Evolutionary conservation across 2,888 invertebrate species (phyloP), one percentile per base, ranked within the genome.

Genomic region (Pseudococcus longispinus): DNA sequence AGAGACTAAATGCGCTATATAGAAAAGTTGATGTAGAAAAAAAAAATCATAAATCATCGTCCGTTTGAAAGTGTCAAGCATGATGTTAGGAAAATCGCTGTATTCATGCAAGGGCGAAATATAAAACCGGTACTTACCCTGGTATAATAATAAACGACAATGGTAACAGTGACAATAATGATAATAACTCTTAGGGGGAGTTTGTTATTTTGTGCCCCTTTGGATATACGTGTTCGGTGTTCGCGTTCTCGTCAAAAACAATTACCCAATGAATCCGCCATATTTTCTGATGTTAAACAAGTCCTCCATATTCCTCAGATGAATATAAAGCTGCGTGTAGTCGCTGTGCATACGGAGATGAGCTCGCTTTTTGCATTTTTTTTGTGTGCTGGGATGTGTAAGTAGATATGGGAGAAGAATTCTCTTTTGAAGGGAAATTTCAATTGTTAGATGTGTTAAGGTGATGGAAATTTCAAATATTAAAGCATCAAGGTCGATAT

Each of bases 81-180:
- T 51, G 84, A 84, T 84, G 60, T 60, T 60, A 60, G 55, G 84
- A 84, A 84, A 84, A 84, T 84, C 55, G 84, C 55, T 60, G 29
- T 60, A 60, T 60, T 84, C 55, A 18, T 84, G 83, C 83, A 51
- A 84, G 84, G 84, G 84, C 60, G 60, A 84, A 84, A 84, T 84
- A 84, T 84, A 84, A 84, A 84, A 84, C 84, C 84, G 84, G 84
- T 84, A 84, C 84, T 84, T 84, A 84, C 55, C 84, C 84, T 37
- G 84, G 84, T 84, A 84, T 84, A 84, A 84, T 84, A 84, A 84
- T 84, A 84, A 84, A 85, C 74, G 85, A 85, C 60, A 74, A 85
- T 85, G 29, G 74, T 85, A 85, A 85, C 44, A 85, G 46, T 85
- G 74, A 85, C 74, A 85, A 85, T 85, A 42, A 85, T 74, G 74